Evolutionary conservation across 2,888 invertebrate species (phyloP).

Genomic region (Drosophila merina): DNA sequence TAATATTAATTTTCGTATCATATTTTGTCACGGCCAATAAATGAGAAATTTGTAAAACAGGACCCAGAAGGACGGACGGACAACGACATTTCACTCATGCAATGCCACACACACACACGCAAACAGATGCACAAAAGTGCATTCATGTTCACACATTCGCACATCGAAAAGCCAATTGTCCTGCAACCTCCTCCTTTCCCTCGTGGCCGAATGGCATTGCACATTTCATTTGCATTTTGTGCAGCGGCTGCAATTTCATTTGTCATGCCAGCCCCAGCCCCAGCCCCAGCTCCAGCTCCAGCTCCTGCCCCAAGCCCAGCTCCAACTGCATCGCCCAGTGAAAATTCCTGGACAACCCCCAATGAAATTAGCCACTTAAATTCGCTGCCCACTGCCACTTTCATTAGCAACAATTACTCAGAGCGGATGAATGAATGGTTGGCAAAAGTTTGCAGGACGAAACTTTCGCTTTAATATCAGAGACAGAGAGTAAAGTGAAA

Average conservation of each 20-base stretch:
- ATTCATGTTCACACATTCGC: slow-evolving; percentile 72
- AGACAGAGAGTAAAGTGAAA: slow-evolving; percentile 10
- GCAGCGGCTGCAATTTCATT: slow-evolving; percentile 77
- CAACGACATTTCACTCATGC: slow-evolving; percentile 71
- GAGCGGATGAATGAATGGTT: slow-evolving; percentile 58
- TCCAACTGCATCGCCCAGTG: slow-evolving; percentile 11
- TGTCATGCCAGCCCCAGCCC: slow-evolving; percentile 44
- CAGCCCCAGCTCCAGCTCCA: background rate
- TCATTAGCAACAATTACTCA: slow-evolving; percentile 80
- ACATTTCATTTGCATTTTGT: slow-evolving; percentile 79
- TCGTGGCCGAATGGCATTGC: slow-evolving; percentile 43
- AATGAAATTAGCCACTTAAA: slow-evolving; percentile 79
- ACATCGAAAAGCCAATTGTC: slow-evolving; percentile 54
- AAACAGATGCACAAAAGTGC: slow-evolving; percentile 17
- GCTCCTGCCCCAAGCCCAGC: too few relatives aligned
- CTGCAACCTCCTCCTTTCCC: slow-evolving; percentile 33
- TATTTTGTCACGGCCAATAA: slow-evolving; percentile 84
- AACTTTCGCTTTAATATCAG: slow-evolving; percentile 70
- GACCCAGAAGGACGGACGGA: slow-evolving; percentile 46
- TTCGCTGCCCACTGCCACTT: slow-evolving; percentile 47
- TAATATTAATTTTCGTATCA: slow-evolving; percentile 84
- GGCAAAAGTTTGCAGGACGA: slow-evolving; percentile 51
- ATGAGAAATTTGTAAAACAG: slow-evolving; percentile 80
- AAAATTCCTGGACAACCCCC: slow-evolving; percentile 59
- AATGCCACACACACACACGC: slow-evolving; percentile 29